Percentiles rank a stretch among this genome's conserved stretches.
phyloP scores from a whole-genome alignment of 1,140 invertebrate species.

The Lordiphosa clarofinis region DNA sequence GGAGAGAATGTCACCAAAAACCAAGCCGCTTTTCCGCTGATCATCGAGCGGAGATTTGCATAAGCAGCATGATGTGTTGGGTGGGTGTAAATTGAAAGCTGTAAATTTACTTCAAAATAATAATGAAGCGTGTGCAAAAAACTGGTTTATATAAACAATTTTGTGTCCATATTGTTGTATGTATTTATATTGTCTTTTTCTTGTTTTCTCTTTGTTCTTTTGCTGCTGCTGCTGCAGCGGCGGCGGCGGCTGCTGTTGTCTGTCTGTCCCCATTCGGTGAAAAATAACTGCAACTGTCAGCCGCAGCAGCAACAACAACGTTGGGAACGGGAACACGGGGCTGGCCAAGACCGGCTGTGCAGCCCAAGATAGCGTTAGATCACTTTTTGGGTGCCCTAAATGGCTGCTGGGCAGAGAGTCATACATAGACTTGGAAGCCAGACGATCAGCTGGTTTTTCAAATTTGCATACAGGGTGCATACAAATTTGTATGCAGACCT shows the following conservation, averaged over 20 bases:
- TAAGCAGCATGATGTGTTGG: not conserved
- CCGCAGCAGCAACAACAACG: constrained; percentile 40
- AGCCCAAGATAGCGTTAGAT: constrained; percentile 7
- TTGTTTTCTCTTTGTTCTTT: constrained; percentile 76
- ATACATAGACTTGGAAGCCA: not conserved
- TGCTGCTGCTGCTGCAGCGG: constrained; percentile 8
- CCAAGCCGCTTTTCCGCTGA: constrained; percentile 15
- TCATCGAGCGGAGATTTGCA: constrained; percentile 4
- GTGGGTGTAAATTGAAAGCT: too few species aligned
- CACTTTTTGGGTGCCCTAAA: constrained; percentile 5
- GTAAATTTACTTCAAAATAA: constrained; percentile 46
- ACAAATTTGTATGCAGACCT: too few species aligned
- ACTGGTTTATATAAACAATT: constrained; percentile 56
- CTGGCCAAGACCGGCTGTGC: constrained; percentile 7
- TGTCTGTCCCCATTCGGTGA: constrained; percentile 68
- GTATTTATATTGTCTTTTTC: constrained; percentile 59
- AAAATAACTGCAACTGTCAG: constrained; percentile 76
- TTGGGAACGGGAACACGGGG: constrained; percentile 2
- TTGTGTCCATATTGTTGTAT: constrained; percentile 18
- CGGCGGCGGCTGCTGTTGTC: constrained; percentile 1
- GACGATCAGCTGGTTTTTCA: constrained; percentile 5
- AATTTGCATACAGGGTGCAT: constrained; percentile 1
- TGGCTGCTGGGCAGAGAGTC: too few species aligned
- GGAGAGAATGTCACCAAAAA: constrained; percentile 16
- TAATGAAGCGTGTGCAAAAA: constrained; percentile 75